A percentile compares a stretch with the other conserved stretches of the same genome.
These are phyloP conservation scores for Falco biarmicus DNA, from an alignment of 2,797 vertebrate species.

Conservation along the genomic window DNA sequence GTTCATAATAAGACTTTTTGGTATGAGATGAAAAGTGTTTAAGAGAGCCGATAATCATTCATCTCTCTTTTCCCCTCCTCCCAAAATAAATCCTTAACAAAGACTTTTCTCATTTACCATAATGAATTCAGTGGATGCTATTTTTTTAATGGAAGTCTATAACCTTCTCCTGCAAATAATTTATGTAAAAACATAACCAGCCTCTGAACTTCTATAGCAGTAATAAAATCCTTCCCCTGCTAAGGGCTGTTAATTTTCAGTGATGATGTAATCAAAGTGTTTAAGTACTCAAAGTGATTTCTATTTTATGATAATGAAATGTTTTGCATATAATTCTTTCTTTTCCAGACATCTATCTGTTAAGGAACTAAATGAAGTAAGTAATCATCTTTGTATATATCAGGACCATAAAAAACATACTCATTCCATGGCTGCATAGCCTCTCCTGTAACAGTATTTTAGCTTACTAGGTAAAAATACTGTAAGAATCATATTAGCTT, in stretches of 20 bases:
- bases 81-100: not conserved
- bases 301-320: constrained; percentile 14
- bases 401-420: not conserved
- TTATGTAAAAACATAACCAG: constrained; percentile 29
- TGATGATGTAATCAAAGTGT: constrained; percentile 37
- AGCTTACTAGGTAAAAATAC: not conserved
- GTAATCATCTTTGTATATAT: constrained; percentile 10
- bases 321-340: constrained; percentile 26
- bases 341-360: constrained; percentile 65
- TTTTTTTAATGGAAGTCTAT: not conserved
- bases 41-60: not conserved
- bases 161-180: constrained; percentile 35
- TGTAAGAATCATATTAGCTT: not conserved
- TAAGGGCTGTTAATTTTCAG: constrained; percentile 32
- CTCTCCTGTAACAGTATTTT: not conserved
- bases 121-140: not conserved
- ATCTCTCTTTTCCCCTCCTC: not conserved
- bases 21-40: not conserved
- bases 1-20: not conserved
- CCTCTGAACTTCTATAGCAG: constrained; percentile 23
- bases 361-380: constrained; percentile 66
- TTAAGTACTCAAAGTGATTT: constrained; percentile 29
- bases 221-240: constrained; percentile 27
- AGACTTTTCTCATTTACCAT: not conserved
- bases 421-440: not conserved